Base-by-base conservation (phyloP, 2,797 vertebrate genomes). In the Lagodon rhomboides region DNA sequence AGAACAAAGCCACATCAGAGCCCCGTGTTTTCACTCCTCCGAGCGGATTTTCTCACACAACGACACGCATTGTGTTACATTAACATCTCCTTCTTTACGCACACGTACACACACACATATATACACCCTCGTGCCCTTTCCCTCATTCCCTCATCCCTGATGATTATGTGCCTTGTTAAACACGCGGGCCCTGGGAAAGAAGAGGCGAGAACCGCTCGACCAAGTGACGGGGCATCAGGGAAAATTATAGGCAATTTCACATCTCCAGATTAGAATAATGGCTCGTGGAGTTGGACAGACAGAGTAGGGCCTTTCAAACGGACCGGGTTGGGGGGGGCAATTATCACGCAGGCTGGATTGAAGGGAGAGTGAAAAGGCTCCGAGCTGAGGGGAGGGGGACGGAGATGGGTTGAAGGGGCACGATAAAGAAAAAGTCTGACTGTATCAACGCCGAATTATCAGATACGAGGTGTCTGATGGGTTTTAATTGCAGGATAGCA, bases 241-340 rank as follows among this genome's bases (percentile, higher is more conserved):
- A 85, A 95, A 95, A 96, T 96, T 95, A 95, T 92, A 94, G 95
- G 95, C 94, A 95, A 96, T 96, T 96, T 96, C 89, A 94, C 95
- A 95, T 95, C 93, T 95, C 90, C 85, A 95, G 94, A 96, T 95
- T 94, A 94, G 92, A 95, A 95, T 96, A 95, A 96, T 96, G 92
- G 93, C 91, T 87, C 68, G 87, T 91, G 91, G 84, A 93, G 91
- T 95, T 91, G 93, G 94, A 95, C 93, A 92, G 93, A 92, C 92
- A 90, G 92, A 92, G 91, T 93, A 86, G 87, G 89, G 91, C 89
- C 93, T 94, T 95, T 95, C 90, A 95, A 94, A 94, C 49, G 43
- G 34, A 34, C 34, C 8, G 34, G 34, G 30, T 6, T 3, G 34
- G 3, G 68, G 69, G 74, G 87, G 77, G 74, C 93, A 95, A 95